Evolutionary conservation across 2,888 invertebrate genomes (phyloP).

Genomic region (Catocala sponsa): DNA sequence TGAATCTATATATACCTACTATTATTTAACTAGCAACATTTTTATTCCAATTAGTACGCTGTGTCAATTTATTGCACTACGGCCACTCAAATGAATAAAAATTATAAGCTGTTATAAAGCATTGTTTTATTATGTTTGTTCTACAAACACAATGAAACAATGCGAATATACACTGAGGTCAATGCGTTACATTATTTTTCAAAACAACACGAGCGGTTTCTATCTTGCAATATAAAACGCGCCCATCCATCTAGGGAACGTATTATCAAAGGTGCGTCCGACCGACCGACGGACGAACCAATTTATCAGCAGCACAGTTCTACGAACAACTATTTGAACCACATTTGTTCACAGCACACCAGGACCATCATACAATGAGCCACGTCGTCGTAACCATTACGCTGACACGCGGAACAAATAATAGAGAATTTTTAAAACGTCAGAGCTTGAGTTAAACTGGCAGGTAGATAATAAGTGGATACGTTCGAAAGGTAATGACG

Average conservation of each 20-base stretch:
- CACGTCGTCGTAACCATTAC: conserved; percentile 32
- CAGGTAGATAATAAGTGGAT: conserved; percentile 39
- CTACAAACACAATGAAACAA: neutral
- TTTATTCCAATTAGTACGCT: too few relatives aligned
- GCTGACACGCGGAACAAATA: conserved; percentile 35
- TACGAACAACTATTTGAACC: conserved; percentile 65
- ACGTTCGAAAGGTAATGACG: conserved; percentile 44
- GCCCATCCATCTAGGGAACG: conserved; percentile 37
- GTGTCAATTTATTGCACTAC: neutral
- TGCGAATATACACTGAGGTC: neutral
- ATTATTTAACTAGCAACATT: too few relatives aligned
- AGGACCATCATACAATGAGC: conserved; percentile 35
- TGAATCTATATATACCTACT: too few relatives aligned
- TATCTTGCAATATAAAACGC: conserved; percentile 38
- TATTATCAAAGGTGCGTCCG: conserved; percentile 46
- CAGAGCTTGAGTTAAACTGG: conserved; percentile 32
- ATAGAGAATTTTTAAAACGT: conserved; percentile 29
- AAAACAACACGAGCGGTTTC: conserved; percentile 28
- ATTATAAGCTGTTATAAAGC: too few relatives aligned
- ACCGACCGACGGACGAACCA: conserved; percentile 55
- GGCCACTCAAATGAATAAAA: too few relatives aligned
- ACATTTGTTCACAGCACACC: conserved; percentile 56
- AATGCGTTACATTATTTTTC: conserved; percentile 1
- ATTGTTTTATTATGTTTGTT: too few relatives aligned
- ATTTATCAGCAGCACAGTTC: conserved; percentile 66